A percentile compares a stretch with the other conserved stretches of the same genome.
Conservation (phyloP, 2,888 invertebrate species). For the Nomada hirtipes region DNA sequence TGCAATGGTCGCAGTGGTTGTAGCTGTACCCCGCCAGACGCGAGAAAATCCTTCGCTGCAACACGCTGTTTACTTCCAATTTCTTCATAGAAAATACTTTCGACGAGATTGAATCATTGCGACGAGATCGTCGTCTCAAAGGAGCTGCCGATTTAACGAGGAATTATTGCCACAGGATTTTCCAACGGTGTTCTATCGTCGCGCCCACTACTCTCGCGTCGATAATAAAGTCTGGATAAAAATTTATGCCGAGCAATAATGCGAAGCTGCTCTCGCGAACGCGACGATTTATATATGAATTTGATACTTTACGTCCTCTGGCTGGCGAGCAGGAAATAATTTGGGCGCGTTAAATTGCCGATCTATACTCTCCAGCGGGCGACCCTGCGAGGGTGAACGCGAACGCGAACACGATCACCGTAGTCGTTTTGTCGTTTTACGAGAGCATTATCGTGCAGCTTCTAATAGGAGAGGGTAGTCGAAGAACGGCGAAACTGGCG, state of each 20-base stretch:
- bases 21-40: no score
- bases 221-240: neutral
- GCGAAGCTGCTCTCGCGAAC: neutral
- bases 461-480: neutral
- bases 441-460: slow-evolving; percentile 20
- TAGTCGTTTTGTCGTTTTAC: slow-evolving; percentile 28
- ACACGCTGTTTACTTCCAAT: neutral
- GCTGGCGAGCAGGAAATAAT: neutral
- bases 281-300: neutral
- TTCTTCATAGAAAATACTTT: neutral
- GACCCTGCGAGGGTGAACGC: neutral
- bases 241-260: neutral
- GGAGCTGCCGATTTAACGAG: neutral
- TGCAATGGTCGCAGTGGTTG: neutral
- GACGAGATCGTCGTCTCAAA: neutral
- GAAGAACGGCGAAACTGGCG: slow-evolving; percentile 8
- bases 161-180: neutral
- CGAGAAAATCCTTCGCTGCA: no score
- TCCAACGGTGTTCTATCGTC: neutral
- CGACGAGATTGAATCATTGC: neutral
- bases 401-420: neutral
- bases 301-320: neutral
- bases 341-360: slow-evolving; percentile 1
- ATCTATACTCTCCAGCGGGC: neutral
- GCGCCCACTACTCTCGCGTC: neutral